Evolutionary conservation across 2,888 invertebrate species (phyloP), one percentile per base, ranked within the genome.

Genomic region (Deilephila elpenor): DNA sequence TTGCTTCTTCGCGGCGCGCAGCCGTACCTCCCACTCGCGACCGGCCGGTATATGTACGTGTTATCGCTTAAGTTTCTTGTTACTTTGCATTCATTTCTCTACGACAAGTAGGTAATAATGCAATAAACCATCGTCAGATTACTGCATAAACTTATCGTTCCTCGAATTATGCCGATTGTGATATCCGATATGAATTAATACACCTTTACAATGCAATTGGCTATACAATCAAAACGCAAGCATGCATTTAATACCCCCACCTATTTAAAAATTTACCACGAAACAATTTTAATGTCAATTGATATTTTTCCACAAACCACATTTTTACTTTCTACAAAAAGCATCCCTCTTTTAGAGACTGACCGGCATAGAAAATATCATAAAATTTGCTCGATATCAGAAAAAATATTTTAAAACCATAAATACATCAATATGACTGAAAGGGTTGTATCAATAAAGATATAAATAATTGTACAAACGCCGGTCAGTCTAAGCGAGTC

Each of bases 51-150:
- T 90, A 87, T 88, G 85, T 90, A 87, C 84, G 82, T 90, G 89
- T 89, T 91, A 92, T 92, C 92, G 89, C 86, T 11, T 14, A 82
- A 89, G 93, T 91, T 92, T 93, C 93, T 92, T 90, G 87, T 93
- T 93, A 91, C 93, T 87, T 89, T 90, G 88, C 89, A 89, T 89
- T 89, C 89, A 90, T 89, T 91, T 89, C 85, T 87, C 84, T 85
- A 83, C 82, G 88, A 88, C 86, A 86, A 86, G 78, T 70, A 79
- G 83, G 84, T 86, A 87, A 83, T 85, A 83, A 83, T 85, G 83
- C 85, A 84, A 86, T 86, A 87, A 89, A 86, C 83, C 87, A 86
- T 91, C 86, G 79, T 93, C 92, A 82, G 88, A 91, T 93, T 92
- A 92, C 92, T 83, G 86, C 86, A 82, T 88, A 83, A 82, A 84